Evolutionary conservation across 2,797 vertebrate genomes (phyloP), one percentile per base, ranked within the genome.

Genomic region (Enteromius afrohamiltoni): DNA sequence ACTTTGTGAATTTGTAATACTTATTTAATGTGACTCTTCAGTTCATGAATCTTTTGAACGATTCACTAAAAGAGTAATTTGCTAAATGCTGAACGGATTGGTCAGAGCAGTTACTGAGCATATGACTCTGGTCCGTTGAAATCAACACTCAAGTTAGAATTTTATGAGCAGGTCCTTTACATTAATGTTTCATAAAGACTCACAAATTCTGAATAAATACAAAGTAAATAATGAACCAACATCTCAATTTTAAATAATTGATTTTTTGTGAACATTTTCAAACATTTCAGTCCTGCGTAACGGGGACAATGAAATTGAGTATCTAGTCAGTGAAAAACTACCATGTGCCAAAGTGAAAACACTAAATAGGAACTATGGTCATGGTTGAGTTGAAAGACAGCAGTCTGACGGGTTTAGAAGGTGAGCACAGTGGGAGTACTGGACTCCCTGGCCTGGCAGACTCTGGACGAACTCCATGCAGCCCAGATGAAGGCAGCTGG

Each of bases 401-500:
- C 5, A 60, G 40, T 60, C 79, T 45, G 51, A 71, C 55, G 23
- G 71, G 60, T 51, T 76, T 65, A 53, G 40, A 75, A 75, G 74
- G 74, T 69, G 64, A 68, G 45, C 8, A 8, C 34, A 84, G 60
- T 78, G 45, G 40, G 42, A 45, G 49, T 53, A 76, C 34, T 60
- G 68, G 67, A 80, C 55, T 69, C 55, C 37, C 74, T 73, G 76
- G 73, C 84, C 86, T 85, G 83, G 75, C 70, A 87, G 73, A 45
- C 34, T 62, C 62, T 86, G 85, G 79, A 82, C 47, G 19, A 34
- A n/a, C 77, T 85, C 80, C 86, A 88, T 49, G 40, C 16, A 74
- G 34, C 47, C 70, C 85, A 83, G 83, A 81, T 79, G 51, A 77
- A 80, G 77, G 67, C 83, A 84, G 78, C 83, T 85, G 87, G 78